These are phyloP conservation scores for Maccullochella peelii DNA, from an alignment of 2,113 vertebrate species.

Conservation along the genomic window DNA sequence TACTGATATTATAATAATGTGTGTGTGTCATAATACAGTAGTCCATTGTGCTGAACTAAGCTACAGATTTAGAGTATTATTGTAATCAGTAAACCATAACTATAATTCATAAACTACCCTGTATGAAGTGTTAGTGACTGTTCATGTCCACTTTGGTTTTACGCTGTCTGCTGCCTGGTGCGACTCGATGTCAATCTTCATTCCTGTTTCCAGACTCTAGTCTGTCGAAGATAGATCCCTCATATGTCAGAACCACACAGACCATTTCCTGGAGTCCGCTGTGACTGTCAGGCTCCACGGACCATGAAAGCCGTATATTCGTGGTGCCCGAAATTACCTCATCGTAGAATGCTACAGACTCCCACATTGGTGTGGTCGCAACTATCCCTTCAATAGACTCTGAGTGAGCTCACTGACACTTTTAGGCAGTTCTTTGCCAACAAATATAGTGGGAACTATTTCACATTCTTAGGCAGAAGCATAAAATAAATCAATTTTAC, in stretches of 20 bases:
- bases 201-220: conserved; percentile 41
- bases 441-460: conserved; percentile 37
- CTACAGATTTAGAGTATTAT: conserved; percentile 14
- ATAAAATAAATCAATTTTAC: conserved; percentile 52
- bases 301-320: conserved; percentile 62
- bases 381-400: conserved; percentile 21
- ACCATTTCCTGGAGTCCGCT: conserved; percentile 65
- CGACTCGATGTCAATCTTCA: conserved; percentile 53
- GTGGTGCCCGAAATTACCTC: conserved; percentile 65
- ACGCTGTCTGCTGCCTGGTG: neutral
- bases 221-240: conserved; percentile 58
- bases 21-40: conserved; percentile 29
- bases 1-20: conserved; percentile 50
- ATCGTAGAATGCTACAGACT: conserved; percentile 45
- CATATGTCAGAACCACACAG: conserved; percentile 62
- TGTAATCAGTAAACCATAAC: conserved; percentile 12
- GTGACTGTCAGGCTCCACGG: conserved; percentile 65
- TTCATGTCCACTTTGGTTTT: conserved; percentile 14
- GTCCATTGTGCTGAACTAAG: conserved; percentile 16
- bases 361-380: conserved; percentile 19
- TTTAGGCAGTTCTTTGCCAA: conserved; percentile 28
- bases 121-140: neutral
- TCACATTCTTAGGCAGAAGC: conserved; percentile 32
- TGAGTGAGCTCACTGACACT: conserved; percentile 21
- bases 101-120: neutral